Conservation (phyloP, 2,888 invertebrate genomes). For the Pelosia muscerda region DNA sequence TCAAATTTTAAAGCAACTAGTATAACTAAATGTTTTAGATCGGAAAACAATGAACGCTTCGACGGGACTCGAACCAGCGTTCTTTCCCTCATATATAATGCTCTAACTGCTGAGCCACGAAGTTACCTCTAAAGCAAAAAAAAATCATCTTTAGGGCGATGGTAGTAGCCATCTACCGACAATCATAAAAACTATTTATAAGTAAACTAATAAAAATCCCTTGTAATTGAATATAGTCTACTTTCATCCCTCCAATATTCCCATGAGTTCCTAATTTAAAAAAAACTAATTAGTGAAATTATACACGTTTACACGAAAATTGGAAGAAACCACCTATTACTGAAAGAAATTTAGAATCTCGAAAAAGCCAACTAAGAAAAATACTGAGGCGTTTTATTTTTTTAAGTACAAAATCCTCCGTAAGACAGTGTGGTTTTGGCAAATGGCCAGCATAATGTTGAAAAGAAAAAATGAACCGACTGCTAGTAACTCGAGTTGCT, state of each 20-base stretch:
- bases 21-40: not conserved
- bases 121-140: no score
- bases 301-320: conserved; percentile 4
- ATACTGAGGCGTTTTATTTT: conserved; percentile 23
- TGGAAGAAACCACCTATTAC: not conserved
- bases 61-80: no score
- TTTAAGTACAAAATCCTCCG: conserved; percentile 40
- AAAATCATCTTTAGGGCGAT: no score
- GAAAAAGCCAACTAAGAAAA: conserved; percentile 20
- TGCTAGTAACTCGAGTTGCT: conserved; percentile 37
- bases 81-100: no score
- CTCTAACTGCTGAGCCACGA: no score
- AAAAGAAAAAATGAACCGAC: conserved; percentile 39
- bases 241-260: not conserved
- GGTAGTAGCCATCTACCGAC: no score
- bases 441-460: conserved; percentile 35
- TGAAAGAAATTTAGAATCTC: conserved; percentile 9
- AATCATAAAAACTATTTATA: no score
- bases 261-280: not conserved
- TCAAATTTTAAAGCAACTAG: no score
- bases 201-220: not conserved
- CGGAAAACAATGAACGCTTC: not conserved
- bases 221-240: not conserved
- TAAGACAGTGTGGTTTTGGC: conserved; percentile 41
- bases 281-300: conserved; percentile 4